Percentiles rank a stretch among this genome's conserved stretches.
Evolutionary conservation across 2,888 invertebrate genomes (phyloP).

Genomic region (Tinea trinotella): DNA sequence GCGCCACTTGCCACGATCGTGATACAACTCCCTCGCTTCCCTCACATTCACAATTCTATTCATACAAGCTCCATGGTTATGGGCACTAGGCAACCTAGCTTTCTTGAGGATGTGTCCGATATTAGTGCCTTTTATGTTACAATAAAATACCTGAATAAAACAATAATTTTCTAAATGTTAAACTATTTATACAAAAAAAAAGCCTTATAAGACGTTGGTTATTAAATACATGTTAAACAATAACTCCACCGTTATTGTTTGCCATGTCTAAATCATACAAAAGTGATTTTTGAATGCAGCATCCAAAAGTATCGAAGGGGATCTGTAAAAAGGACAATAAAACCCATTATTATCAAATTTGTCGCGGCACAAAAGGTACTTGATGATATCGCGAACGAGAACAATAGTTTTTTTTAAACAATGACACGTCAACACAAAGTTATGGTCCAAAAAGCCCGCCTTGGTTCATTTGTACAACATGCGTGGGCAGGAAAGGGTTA

Average conservation of each 20-base stretch:
- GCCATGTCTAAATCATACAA: not conserved
- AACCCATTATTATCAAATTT: constrained; percentile 17
- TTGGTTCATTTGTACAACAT: constrained; percentile 3
- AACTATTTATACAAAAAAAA: too few species aligned
- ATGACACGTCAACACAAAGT: constrained; percentile 14
- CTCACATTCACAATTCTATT: too few species aligned
- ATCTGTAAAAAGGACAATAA: constrained; percentile 15
- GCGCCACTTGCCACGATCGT: too few species aligned
- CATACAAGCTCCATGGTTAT: too few species aligned
- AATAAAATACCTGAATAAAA: too few species aligned
- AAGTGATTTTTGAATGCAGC: not conserved
- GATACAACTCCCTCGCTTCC: too few species aligned
- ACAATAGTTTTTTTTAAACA: constrained; percentile 18
- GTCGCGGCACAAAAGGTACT: constrained; percentile 17
- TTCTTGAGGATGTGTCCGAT: too few species aligned
- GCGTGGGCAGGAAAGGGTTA: constrained; percentile 14
- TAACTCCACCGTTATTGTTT: not conserved
- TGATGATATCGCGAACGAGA: constrained; percentile 15
- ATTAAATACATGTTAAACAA: too few species aligned
- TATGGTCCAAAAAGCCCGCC: constrained; percentile 15
- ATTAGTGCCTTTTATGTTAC: too few species aligned
- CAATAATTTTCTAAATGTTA: too few species aligned
- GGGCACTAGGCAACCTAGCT: too few species aligned
- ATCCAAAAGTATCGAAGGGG: not conserved
- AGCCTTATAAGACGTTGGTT: too few species aligned